phyloP scores from a whole-genome alignment of 1,140 invertebrate species.

The Melitaea cinxia region DNA sequence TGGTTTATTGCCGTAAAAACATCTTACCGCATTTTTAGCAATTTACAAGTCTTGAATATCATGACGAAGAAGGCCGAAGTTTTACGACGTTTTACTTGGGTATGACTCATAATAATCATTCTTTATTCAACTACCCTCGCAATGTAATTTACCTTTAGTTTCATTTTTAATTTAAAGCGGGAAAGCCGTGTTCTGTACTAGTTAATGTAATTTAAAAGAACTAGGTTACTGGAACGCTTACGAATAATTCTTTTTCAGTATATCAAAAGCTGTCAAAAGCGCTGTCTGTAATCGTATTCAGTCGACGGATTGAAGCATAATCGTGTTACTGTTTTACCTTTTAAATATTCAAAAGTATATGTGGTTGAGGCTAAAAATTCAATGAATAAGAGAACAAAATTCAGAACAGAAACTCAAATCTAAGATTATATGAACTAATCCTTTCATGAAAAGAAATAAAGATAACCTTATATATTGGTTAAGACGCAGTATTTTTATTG shows the following conservation, averaged over 20 bases:
- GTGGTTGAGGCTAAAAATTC: background rate
- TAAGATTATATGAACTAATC: too few relatives aligned
- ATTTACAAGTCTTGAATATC: too few relatives aligned
- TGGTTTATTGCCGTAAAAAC: too few relatives aligned
- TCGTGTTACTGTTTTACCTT: conserved; percentile 1
- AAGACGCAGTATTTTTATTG: too few relatives aligned
- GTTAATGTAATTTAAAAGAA: background rate
- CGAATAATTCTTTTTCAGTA: background rate
- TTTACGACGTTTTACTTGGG: too few relatives aligned
- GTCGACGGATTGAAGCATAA: conserved; percentile 2
- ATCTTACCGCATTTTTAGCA: too few relatives aligned
- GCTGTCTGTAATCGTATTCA: conserved; percentile 1
- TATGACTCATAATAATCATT: background rate
- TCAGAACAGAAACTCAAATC: too few relatives aligned
- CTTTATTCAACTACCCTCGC: background rate
- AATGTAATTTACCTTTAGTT: background rate
- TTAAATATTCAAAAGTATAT: background rate
- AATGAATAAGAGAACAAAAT: background rate
- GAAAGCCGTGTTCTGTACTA: background rate
- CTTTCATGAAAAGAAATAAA: too few relatives aligned
- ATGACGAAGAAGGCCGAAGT: too few relatives aligned
- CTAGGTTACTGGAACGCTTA: conserved; percentile 1
- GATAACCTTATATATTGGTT: too few relatives aligned
- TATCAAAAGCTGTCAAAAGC: conserved; percentile 8
- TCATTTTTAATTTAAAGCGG: background rate